Percentiles rank a stretch among this genome's conserved stretches.
phyloP scores from a whole-genome alignment of 2,888 invertebrate species.

The Hololepta plana region DNA sequence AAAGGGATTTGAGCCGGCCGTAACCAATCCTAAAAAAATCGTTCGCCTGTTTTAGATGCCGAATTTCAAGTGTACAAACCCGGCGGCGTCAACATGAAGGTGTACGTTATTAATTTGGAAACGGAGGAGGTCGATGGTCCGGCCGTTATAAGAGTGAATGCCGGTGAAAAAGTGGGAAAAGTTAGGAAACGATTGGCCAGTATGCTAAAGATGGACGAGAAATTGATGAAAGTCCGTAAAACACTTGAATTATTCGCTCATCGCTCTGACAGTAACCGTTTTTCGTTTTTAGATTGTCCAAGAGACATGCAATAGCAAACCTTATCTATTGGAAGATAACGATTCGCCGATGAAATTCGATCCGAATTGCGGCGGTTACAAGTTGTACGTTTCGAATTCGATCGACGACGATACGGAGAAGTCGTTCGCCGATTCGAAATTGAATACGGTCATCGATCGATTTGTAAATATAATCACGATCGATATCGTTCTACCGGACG shows the following conservation, averaged over 20 bases:
- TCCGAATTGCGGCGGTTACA: constrained; percentile 21
- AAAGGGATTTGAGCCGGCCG: constrained; percentile 2
- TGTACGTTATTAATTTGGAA: constrained; percentile 40
- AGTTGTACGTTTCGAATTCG: constrained; percentile 32
- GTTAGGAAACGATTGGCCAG: constrained; percentile 36
- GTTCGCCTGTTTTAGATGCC: constrained; percentile 14
- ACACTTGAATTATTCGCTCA: no score
- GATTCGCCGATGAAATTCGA: constrained; percentile 24
- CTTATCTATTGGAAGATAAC: constrained; percentile 24
- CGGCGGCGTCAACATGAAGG: constrained; percentile 40
- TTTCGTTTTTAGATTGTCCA: constrained; percentile 21
- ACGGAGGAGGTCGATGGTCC: constrained; percentile 43
- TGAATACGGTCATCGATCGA: constrained; percentile 34
- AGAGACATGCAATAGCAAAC: constrained; percentile 25
- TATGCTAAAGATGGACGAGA: constrained; percentile 27
- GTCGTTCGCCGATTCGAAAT: constrained; percentile 27
- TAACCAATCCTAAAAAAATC: constrained; percentile 4
- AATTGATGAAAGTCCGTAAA: no score
- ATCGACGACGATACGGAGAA: constrained; percentile 30
- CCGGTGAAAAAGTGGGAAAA: constrained; percentile 34
- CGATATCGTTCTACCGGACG: constrained; percentile 41
- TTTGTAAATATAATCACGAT: constrained; percentile 44
- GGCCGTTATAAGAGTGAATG: constrained; percentile 36
- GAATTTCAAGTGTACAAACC: constrained; percentile 42
- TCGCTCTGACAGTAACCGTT: no score